A percentile compares a stretch with the other conserved stretches of the same genome.
Conservation (phyloP, 2,888 invertebrate species). For the Molanna angustata region DNA sequence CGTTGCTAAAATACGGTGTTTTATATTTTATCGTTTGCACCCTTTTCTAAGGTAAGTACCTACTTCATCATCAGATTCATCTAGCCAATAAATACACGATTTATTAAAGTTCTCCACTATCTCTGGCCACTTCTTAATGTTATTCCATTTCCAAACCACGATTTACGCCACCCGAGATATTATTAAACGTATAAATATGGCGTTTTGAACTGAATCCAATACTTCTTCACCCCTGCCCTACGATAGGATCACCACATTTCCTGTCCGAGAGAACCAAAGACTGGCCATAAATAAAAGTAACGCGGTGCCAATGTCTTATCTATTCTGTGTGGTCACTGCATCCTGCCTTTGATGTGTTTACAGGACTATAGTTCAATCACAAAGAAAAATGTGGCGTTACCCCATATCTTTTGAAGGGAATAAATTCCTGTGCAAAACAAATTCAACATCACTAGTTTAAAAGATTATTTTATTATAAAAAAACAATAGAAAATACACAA, state of each 20-base stretch:
- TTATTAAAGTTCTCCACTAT: constrained; percentile 19
- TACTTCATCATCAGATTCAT: too few relatives aligned
- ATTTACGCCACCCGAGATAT: constrained; percentile 18
- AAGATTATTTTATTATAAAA: too few relatives aligned
- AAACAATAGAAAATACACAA: too few relatives aligned
- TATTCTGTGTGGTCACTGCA: constrained; percentile 28
- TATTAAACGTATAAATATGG: constrained; percentile 11
- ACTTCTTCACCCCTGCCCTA: constrained; percentile 16
- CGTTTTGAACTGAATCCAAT: constrained; percentile 11
- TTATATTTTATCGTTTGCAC: too few relatives aligned
- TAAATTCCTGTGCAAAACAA: too few relatives aligned
- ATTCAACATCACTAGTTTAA: not conserved
- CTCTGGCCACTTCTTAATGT: constrained; percentile 14
- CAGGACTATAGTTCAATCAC: too few relatives aligned
- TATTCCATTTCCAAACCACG: constrained; percentile 20
- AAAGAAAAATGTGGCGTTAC: too few relatives aligned
- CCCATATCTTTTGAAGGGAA: too few relatives aligned
- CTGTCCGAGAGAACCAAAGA: constrained; percentile 34
- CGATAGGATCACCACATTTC: constrained; percentile 34
- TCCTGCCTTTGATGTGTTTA: constrained; percentile 4
- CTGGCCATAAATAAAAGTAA: constrained; percentile 32
- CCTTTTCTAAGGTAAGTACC: too few relatives aligned
- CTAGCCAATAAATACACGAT: constrained; percentile 15
- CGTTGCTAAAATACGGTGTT: too few relatives aligned
- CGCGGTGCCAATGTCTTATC: constrained; percentile 31